Percentiles rank a stretch among this genome's conserved stretches.
Evolutionary conservation across 2,797 vertebrate species (phyloP).

Genomic region (Hapalemur alaotrensis): DNA sequence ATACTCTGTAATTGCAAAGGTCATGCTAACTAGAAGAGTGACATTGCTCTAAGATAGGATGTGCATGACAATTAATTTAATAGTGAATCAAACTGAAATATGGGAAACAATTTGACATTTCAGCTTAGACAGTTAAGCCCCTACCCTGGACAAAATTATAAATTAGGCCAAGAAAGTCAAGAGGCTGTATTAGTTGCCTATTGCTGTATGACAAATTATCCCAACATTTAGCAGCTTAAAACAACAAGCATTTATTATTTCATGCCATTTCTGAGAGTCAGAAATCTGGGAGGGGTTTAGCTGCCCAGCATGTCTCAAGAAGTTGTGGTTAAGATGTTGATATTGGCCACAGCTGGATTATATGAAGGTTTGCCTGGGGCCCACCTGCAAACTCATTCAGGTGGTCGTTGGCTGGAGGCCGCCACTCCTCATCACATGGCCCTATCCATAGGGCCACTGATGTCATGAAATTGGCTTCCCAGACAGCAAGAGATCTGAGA

Average conservation of each 20-base stretch:
- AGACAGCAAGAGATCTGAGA: neutral
- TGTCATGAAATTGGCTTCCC: neutral
- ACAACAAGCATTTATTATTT: neutral
- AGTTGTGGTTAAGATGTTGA: neutral
- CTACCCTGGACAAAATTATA: neutral
- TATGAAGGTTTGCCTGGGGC: neutral
- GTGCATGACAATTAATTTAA: neutral
- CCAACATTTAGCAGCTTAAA: neutral
- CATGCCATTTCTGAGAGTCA: neutral
- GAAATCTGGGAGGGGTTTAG: neutral
- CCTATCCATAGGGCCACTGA: neutral
- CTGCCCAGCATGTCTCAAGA: neutral
- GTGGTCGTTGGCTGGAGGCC: neutral
- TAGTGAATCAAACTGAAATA: neutral
- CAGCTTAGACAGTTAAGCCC: neutral
- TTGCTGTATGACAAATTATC: neutral
- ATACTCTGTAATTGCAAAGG: neutral
- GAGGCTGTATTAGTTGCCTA: neutral
- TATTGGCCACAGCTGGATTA: fast-evolving
- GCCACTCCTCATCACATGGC: neutral
- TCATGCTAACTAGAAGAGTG: neutral
- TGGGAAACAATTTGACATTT: neutral
- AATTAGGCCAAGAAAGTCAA: neutral
- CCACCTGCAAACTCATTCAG: neutral
- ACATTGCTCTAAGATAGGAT: neutral